Evolutionary conservation across 2,888 invertebrate genomes (phyloP).

Genomic region (Incurvaria masculella): DNA sequence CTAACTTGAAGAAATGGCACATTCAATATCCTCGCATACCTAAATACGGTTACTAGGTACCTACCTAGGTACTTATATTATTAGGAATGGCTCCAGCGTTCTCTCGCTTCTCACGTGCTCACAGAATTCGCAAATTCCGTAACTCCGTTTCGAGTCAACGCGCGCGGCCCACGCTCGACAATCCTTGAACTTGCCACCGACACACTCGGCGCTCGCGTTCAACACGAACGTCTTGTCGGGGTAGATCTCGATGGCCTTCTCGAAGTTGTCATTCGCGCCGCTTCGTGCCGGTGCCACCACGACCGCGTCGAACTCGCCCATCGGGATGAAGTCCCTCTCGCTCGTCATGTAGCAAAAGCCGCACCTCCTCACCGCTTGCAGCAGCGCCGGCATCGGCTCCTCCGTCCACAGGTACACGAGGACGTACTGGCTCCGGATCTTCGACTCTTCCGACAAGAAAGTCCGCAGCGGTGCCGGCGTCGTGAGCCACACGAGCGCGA

Average conservation of each 20-base stretch:
- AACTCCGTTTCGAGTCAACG: background rate
- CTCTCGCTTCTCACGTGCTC: background rate
- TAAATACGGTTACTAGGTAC: too few relatives aligned
- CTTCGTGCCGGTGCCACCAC: constrained; percentile 14
- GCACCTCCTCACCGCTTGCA: constrained; percentile 19
- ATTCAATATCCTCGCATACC: too few relatives aligned
- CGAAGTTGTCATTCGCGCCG: too few relatives aligned
- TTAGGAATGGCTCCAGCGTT: background rate
- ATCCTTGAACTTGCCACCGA: background rate
- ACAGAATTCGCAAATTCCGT: background rate
- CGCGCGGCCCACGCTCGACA: background rate
- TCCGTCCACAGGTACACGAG: constrained; percentile 27
- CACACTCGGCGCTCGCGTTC: background rate
- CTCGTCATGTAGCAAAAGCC: constrained; percentile 32
- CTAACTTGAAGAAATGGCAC: too few relatives aligned
- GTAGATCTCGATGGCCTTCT: background rate
- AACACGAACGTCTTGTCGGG: background rate
- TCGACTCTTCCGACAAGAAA: constrained; percentile 27
- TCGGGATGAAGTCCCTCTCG: constrained; percentile 31
- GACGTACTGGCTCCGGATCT: constrained; percentile 28
- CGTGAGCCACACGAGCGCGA: constrained; percentile 23
- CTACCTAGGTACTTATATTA: background rate
- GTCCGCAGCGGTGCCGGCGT: constrained; percentile 21
- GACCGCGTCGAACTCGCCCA: constrained; percentile 31
- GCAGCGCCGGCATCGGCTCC: constrained; percentile 18